phyloP scores from a whole-genome alignment of 2,888 invertebrate species.

The Chironomus riparius region DNA sequence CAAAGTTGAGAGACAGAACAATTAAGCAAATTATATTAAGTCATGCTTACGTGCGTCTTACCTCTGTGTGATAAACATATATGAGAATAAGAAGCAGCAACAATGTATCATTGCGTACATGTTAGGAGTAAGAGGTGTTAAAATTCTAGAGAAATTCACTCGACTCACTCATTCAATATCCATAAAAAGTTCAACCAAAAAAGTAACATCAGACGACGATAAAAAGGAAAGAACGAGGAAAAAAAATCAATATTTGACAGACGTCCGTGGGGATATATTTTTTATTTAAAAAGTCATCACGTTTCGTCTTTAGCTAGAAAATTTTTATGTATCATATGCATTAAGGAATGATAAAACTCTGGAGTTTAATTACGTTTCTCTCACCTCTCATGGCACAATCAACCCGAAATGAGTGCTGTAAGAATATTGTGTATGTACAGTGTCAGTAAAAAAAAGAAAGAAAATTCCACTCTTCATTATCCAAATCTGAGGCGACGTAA shows the following conservation, averaged over 20 bases:
- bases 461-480: background rate
- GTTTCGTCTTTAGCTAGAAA: no score
- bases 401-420: background rate
- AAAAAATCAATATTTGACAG: slow-evolving; percentile 26
- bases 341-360: no score
- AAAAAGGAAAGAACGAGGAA: background rate
- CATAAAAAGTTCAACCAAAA: no score
- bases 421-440: background rate
- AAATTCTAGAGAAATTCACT: background rate
- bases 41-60: no score
- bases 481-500: background rate
- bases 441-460: background rate
- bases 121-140: background rate
- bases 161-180: background rate
- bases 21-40: no score
- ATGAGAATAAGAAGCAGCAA: no score
- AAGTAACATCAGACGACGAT: background rate
- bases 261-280: background rate
- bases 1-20: no score
- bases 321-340: no score
- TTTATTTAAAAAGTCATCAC: background rate
- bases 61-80: no score
- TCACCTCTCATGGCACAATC: background rate
- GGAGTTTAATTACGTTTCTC: background rate
- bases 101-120: background rate